Evolutionary conservation across 2,797 vertebrate species (phyloP), one percentile per base, ranked within the genome.

Genomic region (Sebastes goodei): DNA sequence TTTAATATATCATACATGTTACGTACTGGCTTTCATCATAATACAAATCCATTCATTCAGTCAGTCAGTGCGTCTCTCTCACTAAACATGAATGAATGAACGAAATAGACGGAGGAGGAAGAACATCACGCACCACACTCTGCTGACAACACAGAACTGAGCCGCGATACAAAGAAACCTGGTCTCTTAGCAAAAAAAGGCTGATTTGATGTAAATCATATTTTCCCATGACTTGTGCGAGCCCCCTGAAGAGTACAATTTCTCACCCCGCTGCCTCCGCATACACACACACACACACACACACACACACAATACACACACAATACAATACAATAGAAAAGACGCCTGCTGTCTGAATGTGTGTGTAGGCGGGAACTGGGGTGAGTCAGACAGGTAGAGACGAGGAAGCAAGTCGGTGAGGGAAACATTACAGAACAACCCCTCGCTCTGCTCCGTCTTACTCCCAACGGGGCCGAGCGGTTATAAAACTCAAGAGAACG

Each of bases 161-260:
- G 72, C 76, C 2, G 61, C 64, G 83, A 78, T 74, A 83, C 74
- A 78, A 75, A 71, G 20, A 79, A 86, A 77, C 53, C 68, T 35
- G 70, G 80, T 88, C 74, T 88, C 74, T 86, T 73, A 67, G 83
- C 83, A 83, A 83, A 77, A 76, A 61, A 21, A 83, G 75, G 85
- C 73, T 89, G 89, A 91, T 83, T 88, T 91, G 81, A 91, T 89
- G 91, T 88, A 89, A 93, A 87, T 91, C 91, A 86, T 57, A 17
- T 89, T 85, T 90, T 86, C 81, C 76, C 35, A 23, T 60, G 88
- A 90, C 82, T 86, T 71, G 64, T 65, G 79, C 59, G 30, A 85
- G 74, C 35, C 86, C 83, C 87, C 85, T 64, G 79, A 86, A 81
- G 75, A 86, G 82, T 3, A 78, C 82, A 86, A 90, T 93, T 91